phyloP scores from a whole-genome alignment of 2,797 vertebrate genomes.

The Sebastes jordani region DNA sequence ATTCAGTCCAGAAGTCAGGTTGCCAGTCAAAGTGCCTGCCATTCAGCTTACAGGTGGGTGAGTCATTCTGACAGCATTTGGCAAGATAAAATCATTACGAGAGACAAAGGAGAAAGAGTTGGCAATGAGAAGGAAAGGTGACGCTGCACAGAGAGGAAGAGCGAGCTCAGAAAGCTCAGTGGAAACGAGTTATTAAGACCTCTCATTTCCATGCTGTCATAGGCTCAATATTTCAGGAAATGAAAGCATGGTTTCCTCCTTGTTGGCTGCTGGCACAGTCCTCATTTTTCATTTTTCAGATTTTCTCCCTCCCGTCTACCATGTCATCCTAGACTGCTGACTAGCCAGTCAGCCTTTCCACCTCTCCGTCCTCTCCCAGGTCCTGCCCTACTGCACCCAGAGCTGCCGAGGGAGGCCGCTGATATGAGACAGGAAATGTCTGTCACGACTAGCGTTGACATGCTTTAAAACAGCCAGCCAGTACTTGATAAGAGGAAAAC shows the following conservation, averaged over 20 bases:
- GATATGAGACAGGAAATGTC: slow-evolving; percentile 66
- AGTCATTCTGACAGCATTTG: slow-evolving; percentile 11
- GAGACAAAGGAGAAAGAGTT: not conserved
- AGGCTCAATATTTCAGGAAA: slow-evolving; percentile 54
- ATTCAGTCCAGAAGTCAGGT: slow-evolving; percentile 43
- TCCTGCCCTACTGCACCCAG: slow-evolving; percentile 32
- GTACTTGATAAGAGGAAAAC: slow-evolving; percentile 33
- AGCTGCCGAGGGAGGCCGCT: slow-evolving; percentile 24
- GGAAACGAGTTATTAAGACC: slow-evolving; percentile 36
- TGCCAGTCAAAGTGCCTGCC: slow-evolving; percentile 24
- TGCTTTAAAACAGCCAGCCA: slow-evolving; percentile 39
- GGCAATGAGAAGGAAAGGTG: not conserved
- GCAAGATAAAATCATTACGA: not conserved
- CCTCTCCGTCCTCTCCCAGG: not conserved
- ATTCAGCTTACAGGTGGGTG: slow-evolving; percentile 21
- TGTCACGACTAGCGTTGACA: slow-evolving; percentile 26
- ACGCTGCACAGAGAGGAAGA: not conserved
- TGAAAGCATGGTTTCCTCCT: slow-evolving; percentile 54
- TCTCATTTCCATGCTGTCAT: slow-evolving; percentile 62
- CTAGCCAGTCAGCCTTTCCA: slow-evolving; percentile 38
- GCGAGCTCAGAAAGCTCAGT: not conserved
- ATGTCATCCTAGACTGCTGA: slow-evolving; percentile 36
- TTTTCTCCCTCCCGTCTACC: slow-evolving; percentile 25
- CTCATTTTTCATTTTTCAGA: slow-evolving; percentile 7
- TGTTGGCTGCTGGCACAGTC: not conserved